phyloP scores from a whole-genome alignment of 2,888 invertebrate genomes.

The Liposcelis brunnea region DNA sequence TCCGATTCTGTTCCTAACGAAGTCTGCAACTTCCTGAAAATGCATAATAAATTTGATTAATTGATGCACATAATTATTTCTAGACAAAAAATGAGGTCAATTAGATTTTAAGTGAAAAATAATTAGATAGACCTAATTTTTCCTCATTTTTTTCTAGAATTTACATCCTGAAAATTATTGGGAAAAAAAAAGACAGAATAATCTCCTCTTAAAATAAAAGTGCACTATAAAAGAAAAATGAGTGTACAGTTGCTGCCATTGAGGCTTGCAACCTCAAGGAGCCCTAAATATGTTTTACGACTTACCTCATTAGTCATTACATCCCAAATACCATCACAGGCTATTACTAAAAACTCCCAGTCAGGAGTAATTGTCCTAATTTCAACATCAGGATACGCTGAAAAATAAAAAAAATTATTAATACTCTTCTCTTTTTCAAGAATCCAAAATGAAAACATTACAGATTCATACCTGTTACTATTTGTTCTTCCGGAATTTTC shows the following conservation, averaged over 20 bases:
- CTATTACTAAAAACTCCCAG: conserved; percentile 91
- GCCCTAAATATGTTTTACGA: too few species aligned
- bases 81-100: neutral
- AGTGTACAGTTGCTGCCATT: too few species aligned
- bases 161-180: conserved; percentile 4
- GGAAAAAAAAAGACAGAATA: neutral
- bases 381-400: conserved; percentile 87
- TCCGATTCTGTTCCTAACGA: conserved; percentile 68
- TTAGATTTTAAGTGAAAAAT: neutral
- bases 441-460: conserved; percentile 4
- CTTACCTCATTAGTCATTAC: conserved; percentile 74
- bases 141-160: too few species aligned
- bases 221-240: neutral
- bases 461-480: conserved; percentile 66
- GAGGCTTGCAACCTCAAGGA: too few species aligned
- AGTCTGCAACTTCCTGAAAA: conserved; percentile 65
- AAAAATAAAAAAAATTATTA: conserved; percentile 19
- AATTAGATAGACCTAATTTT: too few species aligned
- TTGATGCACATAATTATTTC: too few species aligned
- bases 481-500: conserved; percentile 80
- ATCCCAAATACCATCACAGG: conserved; percentile 99
- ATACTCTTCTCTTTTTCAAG: too few species aligned
- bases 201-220: neutral
- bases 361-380: conserved; percentile 63
- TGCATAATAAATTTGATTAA: neutral